Evolutionary conservation across 2,113 vertebrate species (phyloP), one percentile per base, ranked within the genome.

Genomic region (Gasterosteus aculeatus): DNA sequence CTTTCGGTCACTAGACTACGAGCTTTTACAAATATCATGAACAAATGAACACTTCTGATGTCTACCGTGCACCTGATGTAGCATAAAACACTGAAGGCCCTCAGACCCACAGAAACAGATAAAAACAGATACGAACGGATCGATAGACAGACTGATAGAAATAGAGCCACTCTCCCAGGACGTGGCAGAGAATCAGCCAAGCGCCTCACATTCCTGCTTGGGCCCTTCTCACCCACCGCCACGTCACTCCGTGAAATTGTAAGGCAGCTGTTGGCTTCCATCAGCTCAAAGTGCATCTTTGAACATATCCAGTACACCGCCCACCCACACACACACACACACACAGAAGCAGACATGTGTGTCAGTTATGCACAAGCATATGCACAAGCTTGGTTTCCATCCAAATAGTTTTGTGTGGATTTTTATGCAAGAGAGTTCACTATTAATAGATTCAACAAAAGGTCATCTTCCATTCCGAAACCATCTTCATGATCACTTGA

Each of bases 231-330:
- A 92, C 83, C 83, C 94, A 90, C 93, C 92, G 94, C 93, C 94
- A 95, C 94, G 95, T 98, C 97, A 98, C 94, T 94, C 90, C 92
- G 95, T 94, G 97, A 98, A 98, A 97, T 91, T 94, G 96, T 95
- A 96, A 95, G 95, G 95, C 97, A 99, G 97, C 97, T 98, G 97
- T 96, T 94, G 91, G 93, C 94, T 94, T 97, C 96, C 93, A 94
- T 99, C 97, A 97, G 90, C 93, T 93, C 92, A 94, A 96, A 96
- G 94, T 94, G 95, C 95, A 95, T 94, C 94, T 95, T 94, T 91
- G 92, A 95, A 95, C 95, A 94, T 95, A 95, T 95, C 95, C 95
- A 95, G 92, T 94, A 94, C 92, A 66, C 61, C 60, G 16, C 76
- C 59, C 72, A 1, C 58, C 8, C 69, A 38, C 69, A 78, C 60